Evolutionary conservation across 1,140 invertebrate species (phyloP).

Genomic region (Scylla paramamosain): DNA sequence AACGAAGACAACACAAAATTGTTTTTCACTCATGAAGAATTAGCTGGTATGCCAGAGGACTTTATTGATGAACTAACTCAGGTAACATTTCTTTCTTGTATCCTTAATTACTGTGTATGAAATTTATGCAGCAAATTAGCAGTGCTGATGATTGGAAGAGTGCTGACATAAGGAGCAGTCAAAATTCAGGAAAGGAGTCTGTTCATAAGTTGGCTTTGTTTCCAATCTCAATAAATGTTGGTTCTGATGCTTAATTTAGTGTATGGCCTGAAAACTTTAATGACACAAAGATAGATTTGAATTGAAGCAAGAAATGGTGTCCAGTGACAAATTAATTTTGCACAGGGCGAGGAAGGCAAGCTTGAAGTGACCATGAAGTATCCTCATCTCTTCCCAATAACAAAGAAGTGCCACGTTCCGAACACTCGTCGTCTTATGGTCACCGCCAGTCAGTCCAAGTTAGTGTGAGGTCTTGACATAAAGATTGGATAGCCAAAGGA

Average conservation of each 20-base stretch:
- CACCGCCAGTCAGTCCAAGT: conserved; percentile 81
- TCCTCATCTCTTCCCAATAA: conserved; percentile 83
- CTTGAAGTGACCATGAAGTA: conserved; percentile 82
- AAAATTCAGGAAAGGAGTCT: too few relatives aligned
- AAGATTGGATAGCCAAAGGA: not conserved
- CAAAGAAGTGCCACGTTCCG: conserved; percentile 82
- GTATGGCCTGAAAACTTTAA: too few relatives aligned
- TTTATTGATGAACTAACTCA: conserved; percentile 79
- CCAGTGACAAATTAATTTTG: too few relatives aligned
- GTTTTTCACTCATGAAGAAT: conserved; percentile 81
- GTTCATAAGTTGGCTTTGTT: too few relatives aligned
- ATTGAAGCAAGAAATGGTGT: too few relatives aligned
- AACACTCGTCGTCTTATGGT: conserved; percentile 81
- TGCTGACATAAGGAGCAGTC: too few relatives aligned
- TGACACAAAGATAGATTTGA: too few relatives aligned
- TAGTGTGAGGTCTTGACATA: conserved; percentile 24
- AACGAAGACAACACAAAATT: conserved; percentile 83
- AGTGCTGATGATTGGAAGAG: too few relatives aligned
- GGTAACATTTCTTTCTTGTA: conserved; percentile 45
- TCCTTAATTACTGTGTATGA: not conserved
- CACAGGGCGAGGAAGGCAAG: conserved; percentile 81
- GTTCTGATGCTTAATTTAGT: too few relatives aligned
- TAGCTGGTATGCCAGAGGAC: conserved; percentile 81
- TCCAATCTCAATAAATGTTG: too few relatives aligned
- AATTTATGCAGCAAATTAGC: too few relatives aligned